These are phyloP conservation scores for Drosophila glabriapex DNA, from an alignment of 2,888 invertebrate genomes.

Conservation along the genomic window DNA sequence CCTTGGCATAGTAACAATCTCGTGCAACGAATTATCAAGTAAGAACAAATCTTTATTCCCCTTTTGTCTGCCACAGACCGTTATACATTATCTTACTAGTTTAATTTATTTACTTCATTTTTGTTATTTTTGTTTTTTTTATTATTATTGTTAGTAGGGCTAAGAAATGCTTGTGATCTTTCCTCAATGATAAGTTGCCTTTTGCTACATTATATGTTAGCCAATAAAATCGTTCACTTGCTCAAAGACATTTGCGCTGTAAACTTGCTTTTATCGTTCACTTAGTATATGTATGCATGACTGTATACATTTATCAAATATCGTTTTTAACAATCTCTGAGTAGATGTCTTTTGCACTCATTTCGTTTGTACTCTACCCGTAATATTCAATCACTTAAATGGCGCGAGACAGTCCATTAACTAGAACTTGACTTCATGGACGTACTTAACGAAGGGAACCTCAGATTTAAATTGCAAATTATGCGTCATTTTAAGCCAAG, in stretches of 20 bases:
- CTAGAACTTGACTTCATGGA: constrained; percentile 4
- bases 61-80: background rate
- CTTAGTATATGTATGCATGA: background rate
- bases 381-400: constrained; percentile 16
- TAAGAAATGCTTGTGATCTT: background rate
- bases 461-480: background rate
- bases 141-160: background rate
- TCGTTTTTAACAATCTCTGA: background rate
- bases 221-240: constrained; percentile 7
- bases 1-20: background rate
- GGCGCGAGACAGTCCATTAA: background rate
- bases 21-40: background rate
- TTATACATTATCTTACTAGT: background rate
- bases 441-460: background rate
- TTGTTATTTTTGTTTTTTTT: background rate
- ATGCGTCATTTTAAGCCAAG: background rate
- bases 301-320: constrained; percentile 5
- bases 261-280: constrained; percentile 2
- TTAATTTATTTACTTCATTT: background rate
- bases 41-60: background rate
- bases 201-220: background rate
- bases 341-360: background rate
- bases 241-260: background rate
- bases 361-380: background rate
- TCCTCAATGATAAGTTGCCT: constrained; percentile 10